phyloP scores from a whole-genome alignment of 2,888 invertebrate genomes.

The Melanchra persicariae region DNA sequence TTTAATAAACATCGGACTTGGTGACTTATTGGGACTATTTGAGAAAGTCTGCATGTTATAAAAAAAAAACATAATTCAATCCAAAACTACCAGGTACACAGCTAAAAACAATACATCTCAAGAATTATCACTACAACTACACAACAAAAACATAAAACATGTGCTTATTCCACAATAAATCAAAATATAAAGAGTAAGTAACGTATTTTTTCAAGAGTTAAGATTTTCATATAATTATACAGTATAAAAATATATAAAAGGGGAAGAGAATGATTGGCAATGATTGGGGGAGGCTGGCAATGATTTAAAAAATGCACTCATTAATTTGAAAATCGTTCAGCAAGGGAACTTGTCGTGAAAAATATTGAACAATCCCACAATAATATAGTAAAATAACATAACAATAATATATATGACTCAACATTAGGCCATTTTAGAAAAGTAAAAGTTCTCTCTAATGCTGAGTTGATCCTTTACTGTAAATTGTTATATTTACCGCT shows the following conservation, averaged over 20 bases:
- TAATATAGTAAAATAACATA: background rate
- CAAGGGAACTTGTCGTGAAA: background rate
- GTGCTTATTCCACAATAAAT: conserved; percentile 24
- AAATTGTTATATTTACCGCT: conserved; percentile 16
- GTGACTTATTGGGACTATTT: no score
- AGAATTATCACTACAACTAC: background rate
- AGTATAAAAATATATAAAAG: background rate
- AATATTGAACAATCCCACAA: background rate
- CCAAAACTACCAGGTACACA: background rate
- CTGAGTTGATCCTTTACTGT: background rate
- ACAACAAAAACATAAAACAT: conserved; percentile 17
- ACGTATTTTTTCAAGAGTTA: background rate
- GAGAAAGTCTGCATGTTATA: background rate
- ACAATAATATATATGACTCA: no score
- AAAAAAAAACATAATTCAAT: conserved; percentile 5
- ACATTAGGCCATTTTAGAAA: background rate
- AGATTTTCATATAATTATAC: background rate
- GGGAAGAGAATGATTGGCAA: background rate
- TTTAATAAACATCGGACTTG: background rate
- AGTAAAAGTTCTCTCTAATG: background rate
- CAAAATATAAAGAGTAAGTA: background rate
- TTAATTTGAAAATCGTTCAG: background rate
- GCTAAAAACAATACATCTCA: conserved; percentile 15
- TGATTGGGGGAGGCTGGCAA: background rate
- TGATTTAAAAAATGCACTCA: background rate